Percentiles rank a stretch among this genome's conserved stretches.
Evolutionary conservation across 2,888 invertebrate species (phyloP).

Genomic region (Embidobia sp.): DNA sequence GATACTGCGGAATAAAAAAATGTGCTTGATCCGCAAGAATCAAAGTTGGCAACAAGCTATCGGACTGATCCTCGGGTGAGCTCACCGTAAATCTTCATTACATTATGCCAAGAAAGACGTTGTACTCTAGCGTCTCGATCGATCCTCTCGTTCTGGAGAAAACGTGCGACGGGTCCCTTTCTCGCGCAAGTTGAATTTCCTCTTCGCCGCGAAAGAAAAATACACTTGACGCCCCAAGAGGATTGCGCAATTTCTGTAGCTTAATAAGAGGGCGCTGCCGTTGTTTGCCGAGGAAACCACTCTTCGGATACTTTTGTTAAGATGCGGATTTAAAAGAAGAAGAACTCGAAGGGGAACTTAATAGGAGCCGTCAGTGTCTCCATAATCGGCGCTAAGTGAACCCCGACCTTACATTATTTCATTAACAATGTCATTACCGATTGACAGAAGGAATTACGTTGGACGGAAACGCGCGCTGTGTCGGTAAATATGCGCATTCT

Average conservation of each 20-base stretch:
- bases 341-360: constrained; percentile 36
- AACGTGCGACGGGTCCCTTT: constrained; percentile 44
- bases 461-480: too few species aligned
- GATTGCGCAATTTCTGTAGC: constrained; percentile 60
- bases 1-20: too few species aligned
- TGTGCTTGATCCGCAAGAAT: too few species aligned
- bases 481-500: background rate
- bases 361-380: constrained; percentile 34
- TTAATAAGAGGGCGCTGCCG: constrained; percentile 56
- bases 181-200: constrained; percentile 35
- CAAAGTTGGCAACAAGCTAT: constrained; percentile 74
- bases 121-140: constrained; percentile 17
- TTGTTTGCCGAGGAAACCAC: constrained; percentile 57
- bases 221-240: constrained; percentile 58
- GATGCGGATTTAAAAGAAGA: constrained; percentile 44
- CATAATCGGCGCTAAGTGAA: constrained; percentile 48
- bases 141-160: constrained; percentile 61
- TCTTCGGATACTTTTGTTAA: constrained; percentile 54
- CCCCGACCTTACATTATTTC: constrained; percentile 51
- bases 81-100: constrained; percentile 77
- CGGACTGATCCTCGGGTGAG: constrained; percentile 72
- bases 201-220: constrained; percentile 46
- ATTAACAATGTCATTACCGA: constrained; percentile 48
- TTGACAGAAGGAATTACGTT: constrained; percentile 25
- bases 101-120: constrained; percentile 64